phyloP scores from a whole-genome alignment of 2,797 vertebrate genomes.

The Crocidura indochinensis region DNA sequence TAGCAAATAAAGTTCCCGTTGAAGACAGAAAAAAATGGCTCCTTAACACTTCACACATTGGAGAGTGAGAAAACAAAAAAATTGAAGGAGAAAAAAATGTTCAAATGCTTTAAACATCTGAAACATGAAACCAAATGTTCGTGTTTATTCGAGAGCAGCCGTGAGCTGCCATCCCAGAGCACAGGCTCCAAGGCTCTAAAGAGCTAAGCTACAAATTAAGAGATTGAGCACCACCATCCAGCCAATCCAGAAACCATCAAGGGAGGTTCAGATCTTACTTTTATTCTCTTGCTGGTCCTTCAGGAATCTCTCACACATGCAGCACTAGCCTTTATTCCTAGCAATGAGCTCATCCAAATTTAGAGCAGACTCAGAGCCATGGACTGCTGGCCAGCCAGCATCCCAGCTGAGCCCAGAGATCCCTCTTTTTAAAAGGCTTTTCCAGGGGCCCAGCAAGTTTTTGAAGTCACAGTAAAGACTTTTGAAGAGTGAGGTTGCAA shows the following conservation, averaged over 20 bases:
- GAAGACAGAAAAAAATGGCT: conserved; percentile 23
- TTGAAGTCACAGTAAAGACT: conserved; percentile 52
- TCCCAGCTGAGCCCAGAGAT: conserved; percentile 48
- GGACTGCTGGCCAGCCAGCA: not conserved
- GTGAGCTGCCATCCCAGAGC: no score
- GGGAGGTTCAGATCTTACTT: conserved; percentile 76
- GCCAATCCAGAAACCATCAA: conserved; percentile 45
- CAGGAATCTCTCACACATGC: conserved; percentile 85
- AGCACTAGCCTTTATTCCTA: conserved; percentile 83
- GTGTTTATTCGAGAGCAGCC: no score
- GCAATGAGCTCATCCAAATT: conserved; percentile 75
- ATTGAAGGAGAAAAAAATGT: no score
- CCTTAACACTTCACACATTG: not conserved
- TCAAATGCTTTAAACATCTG: not conserved
- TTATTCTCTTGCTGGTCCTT: conserved; percentile 88
- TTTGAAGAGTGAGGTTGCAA: conserved; percentile 79
- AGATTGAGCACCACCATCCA: not conserved
- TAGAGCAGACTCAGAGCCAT: not conserved
- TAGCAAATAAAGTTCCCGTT: conserved; percentile 21
- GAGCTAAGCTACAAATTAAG: conserved; percentile 50
- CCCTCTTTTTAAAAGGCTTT: conserved; percentile 60
- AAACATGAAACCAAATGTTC: not conserved
- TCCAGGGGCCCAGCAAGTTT: conserved; percentile 54
- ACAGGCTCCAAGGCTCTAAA: not conserved
- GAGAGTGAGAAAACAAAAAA: not conserved